phyloP scores from a whole-genome alignment of 2,797 vertebrate species.

The Sebastes itinus region DNA sequence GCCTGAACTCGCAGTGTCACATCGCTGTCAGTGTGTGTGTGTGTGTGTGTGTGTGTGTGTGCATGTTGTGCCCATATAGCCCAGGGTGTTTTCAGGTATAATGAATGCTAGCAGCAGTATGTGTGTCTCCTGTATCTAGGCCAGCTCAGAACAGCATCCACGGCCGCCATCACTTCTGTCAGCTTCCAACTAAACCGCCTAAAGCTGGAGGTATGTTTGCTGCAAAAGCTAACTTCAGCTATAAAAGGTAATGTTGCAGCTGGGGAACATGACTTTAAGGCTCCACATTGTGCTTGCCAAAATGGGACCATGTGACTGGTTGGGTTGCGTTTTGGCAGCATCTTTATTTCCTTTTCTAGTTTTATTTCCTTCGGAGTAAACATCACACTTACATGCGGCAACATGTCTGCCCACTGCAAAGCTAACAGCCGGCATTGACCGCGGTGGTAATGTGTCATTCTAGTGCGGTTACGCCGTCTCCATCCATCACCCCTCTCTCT shows the following conservation, averaged over 20 bases:
- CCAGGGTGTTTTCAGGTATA: conserved; percentile 53
- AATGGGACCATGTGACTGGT: neutral
- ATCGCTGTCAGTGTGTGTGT: neutral
- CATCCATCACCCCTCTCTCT: conserved; percentile 17
- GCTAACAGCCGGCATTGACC: conserved; percentile 12
- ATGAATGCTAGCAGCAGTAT: conserved; percentile 35
- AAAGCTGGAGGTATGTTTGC: conserved; percentile 15
- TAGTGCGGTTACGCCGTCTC: conserved; percentile 3
- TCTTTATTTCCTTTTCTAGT: conserved; percentile 1
- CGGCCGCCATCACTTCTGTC: conserved; percentile 27
- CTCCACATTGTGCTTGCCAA: neutral
- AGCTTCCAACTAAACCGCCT: neutral
- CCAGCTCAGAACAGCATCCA: conserved; percentile 35
- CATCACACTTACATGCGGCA: conserved; percentile 3
- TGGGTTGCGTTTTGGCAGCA: conserved; percentile 5
- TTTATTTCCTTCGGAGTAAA: conserved; percentile 1
- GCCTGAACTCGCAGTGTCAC: conserved; percentile 38
- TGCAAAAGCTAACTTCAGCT: conserved; percentile 11
- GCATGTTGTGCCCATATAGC: neutral
- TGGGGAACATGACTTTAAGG: conserved; percentile 9
- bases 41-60: neutral
- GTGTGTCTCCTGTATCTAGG: conserved; percentile 49
- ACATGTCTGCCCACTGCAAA: neutral
- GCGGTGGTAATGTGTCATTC: neutral
- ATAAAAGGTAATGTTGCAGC: conserved; percentile 23